These are phyloP conservation scores for Drosophila sordidapex DNA, from an alignment of 2,888 invertebrate species.

Conservation along the genomic window DNA sequence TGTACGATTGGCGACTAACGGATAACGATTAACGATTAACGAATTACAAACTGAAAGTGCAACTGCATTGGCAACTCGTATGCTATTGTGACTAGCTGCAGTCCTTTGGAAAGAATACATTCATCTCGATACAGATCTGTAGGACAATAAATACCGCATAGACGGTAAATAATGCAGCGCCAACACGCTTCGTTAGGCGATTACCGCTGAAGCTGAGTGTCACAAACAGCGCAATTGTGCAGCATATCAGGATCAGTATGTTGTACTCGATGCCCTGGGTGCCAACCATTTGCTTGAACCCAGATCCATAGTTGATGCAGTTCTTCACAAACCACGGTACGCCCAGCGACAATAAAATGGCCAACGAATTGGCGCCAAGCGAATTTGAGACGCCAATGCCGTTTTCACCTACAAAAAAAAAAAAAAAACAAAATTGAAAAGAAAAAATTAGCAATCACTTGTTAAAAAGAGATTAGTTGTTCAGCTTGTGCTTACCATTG, in stretches of 20 bases:
- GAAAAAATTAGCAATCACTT: neutral
- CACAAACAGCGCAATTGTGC: conserved; percentile 89
- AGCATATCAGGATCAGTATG: conserved; percentile 90
- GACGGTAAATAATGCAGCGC: conserved; percentile 87
- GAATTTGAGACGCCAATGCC: conserved; percentile 95
- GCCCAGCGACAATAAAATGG: conserved; percentile 92
- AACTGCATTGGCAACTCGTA: neutral
- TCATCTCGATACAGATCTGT: conserved; percentile 92
- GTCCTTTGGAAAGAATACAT: conserved; percentile 87
- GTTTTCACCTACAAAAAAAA: conserved; percentile 88
- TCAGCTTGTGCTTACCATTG: conserved; percentile 87
- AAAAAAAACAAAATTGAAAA: neutral
- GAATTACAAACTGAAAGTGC: conserved; percentile 4
- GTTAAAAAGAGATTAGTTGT: neutral
- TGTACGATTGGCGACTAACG: neutral
- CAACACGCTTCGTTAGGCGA: conserved; percentile 89
- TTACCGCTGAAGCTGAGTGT: conserved; percentile 90
- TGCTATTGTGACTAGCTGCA: conserved; percentile 58
- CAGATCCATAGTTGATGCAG: conserved; percentile 86
- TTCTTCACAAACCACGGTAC: conserved; percentile 94
- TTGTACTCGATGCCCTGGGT: conserved; percentile 93
- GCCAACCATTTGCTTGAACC: conserved; percentile 87
- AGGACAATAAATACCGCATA: conserved; percentile 90
- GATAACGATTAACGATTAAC: conserved; percentile 3
- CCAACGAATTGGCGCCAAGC: conserved; percentile 93